These are phyloP conservation scores for Fulmarus glacialis DNA, from an alignment of 2,113 vertebrate species.

Conservation along the genomic window DNA sequence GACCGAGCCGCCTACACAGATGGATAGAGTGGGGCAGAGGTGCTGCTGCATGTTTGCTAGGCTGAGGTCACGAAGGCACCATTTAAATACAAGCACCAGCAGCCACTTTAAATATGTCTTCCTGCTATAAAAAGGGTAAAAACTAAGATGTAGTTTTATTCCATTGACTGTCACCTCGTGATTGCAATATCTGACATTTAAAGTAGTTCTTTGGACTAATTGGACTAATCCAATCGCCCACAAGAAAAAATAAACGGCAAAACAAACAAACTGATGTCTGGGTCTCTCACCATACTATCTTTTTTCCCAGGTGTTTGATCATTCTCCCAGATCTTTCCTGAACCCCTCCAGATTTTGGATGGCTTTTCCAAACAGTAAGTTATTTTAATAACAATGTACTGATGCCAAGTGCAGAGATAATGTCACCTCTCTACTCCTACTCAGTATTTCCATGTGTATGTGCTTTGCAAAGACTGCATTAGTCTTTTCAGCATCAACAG, in stretches of 20 bases:
- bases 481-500: slow-evolving; percentile 51
- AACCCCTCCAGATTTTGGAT: neutral
- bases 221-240: neutral
- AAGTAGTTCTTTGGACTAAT: neutral
- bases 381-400: neutral
- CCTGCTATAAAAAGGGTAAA: neutral
- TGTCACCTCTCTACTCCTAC: slow-evolving; percentile 49
- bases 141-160: neutral
- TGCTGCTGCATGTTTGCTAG: neutral
- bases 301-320: neutral
- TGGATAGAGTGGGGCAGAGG: neutral
- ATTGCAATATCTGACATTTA: neutral
- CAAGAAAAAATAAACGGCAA: neutral
- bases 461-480: slow-evolving; percentile 49
- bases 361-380: neutral
- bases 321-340: neutral
- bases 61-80: neutral
- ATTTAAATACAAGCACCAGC: neutral
- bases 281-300: neutral
- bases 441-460: slow-evolving; percentile 18
- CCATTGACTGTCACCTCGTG: neutral
- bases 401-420: slow-evolving; percentile 26
- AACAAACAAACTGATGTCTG: neutral
- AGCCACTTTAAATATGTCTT: neutral
- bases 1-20: neutral